Evolutionary conservation across 2,797 vertebrate species (phyloP).

Genomic region (Acipenser ruthenus): DNA sequence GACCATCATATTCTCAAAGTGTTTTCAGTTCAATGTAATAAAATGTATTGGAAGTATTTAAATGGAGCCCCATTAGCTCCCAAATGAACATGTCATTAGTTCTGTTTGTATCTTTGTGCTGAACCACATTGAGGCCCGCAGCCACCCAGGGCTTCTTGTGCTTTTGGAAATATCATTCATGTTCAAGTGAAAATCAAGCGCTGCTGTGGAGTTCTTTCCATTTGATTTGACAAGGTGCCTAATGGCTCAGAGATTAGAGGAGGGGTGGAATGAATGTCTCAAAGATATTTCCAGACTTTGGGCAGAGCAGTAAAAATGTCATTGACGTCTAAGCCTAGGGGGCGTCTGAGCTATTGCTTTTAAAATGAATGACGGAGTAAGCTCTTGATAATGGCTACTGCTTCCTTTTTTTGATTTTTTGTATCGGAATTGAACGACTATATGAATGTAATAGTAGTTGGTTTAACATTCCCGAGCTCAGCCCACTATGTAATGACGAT

Average conservation of each 20-base stretch:
- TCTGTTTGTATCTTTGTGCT: no score
- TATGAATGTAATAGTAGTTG: conserved; percentile 5
- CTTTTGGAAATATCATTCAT: no score
- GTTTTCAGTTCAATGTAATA: no score
- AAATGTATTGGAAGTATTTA: no score
- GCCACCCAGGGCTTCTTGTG: no score
- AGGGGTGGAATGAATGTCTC: conserved; percentile 27
- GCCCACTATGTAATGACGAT: conserved; percentile 18
- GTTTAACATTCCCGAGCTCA: conserved; percentile 14
- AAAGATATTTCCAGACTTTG: conserved; percentile 36
- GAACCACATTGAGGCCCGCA: no score
- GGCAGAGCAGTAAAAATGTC: conserved; percentile 26
- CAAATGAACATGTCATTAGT: no score
- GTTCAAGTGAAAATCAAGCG: no score
- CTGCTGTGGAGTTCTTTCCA: not conserved
- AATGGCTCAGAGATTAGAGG: conserved; percentile 22
- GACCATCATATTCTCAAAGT: no score
- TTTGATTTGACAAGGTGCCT: conserved; percentile 14
- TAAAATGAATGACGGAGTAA: not conserved
- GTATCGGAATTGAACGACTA: not conserved
- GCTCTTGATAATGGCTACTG: not conserved
- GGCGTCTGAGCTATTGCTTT: conserved; percentile 6
- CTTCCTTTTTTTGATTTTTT: not conserved
- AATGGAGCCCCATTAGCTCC: no score
- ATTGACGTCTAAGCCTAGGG: conserved; percentile 19